Conservation (phyloP, 2,113 vertebrate genomes). For the Tenrec ecaudatus region DNA sequence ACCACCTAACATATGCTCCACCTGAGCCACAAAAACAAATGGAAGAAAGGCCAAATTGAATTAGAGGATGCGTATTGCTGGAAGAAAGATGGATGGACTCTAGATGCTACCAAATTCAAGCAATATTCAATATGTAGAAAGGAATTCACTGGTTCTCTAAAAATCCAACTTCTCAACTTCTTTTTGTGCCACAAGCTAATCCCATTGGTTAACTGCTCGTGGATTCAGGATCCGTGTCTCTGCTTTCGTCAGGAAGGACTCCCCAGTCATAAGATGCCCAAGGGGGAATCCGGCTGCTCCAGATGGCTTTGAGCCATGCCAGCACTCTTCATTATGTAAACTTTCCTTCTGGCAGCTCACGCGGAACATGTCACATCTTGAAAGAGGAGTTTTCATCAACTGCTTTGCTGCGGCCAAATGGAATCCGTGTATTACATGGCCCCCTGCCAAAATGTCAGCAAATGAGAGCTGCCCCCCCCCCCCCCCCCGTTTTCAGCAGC, state of each 20-base stretch:
- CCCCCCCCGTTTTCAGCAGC: not conserved
- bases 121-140: not conserved
- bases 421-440: constrained; percentile 55
- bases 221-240: constrained; percentile 7
- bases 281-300: constrained; percentile 39
- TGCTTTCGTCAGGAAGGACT: not conserved
- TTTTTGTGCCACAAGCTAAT: not conserved
- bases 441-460: constrained; percentile 40
- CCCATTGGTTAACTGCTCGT: not conserved
- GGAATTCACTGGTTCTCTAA: not conserved
- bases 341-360: constrained; percentile 74
- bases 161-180: not conserved
- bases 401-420: constrained; percentile 71
- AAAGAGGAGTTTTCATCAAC: constrained; percentile 75
- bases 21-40: rapidly evolving
- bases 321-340: constrained; percentile 73
- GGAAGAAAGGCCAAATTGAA: not conserved
- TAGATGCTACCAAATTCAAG: too few species aligned
- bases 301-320: constrained; percentile 78
- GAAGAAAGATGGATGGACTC: too few species aligned
- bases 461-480: not conserved
- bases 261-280: constrained; percentile 21
- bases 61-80: too few species aligned
- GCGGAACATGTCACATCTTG: constrained; percentile 70
- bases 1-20: not conserved